Evolutionary conservation across 1,140 invertebrate species (phyloP).

Genomic region (Cylas formicarius): DNA sequence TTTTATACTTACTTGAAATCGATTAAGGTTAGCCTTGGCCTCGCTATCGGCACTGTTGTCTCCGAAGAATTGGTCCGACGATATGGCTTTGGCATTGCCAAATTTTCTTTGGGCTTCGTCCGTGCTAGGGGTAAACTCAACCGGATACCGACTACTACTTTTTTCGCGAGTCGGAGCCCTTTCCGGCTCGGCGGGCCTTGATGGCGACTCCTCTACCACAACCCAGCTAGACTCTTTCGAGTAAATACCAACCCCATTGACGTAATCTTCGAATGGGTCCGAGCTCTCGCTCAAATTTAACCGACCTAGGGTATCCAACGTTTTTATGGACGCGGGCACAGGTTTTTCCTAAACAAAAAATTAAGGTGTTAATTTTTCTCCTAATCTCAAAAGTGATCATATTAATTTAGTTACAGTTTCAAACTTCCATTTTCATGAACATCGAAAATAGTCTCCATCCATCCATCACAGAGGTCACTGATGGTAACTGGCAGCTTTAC

Average conservation of each 20-base stretch:
- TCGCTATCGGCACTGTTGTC: slow-evolving; percentile 60
- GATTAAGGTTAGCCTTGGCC: slow-evolving; percentile 45
- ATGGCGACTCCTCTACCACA: slow-evolving; percentile 36
- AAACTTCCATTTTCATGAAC: too few species aligned
- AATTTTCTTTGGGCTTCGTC: slow-evolving; percentile 89
- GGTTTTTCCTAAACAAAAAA: slow-evolving; percentile 15
- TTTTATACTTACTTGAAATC: slow-evolving; percentile 65
- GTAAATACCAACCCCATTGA: slow-evolving; percentile 19
- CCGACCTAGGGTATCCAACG: slow-evolving; percentile 35
- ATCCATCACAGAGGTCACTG: too few species aligned
- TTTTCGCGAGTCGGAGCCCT: slow-evolving; percentile 13
- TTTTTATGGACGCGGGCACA: slow-evolving; percentile 11
- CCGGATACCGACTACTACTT: slow-evolving; percentile 15
- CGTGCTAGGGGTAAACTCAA: slow-evolving; percentile 1
- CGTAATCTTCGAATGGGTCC: slow-evolving; percentile 41
- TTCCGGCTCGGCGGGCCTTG: slow-evolving; percentile 55
- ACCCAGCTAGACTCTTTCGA: slow-evolving; percentile 30
- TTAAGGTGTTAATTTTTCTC: slow-evolving; percentile 1
- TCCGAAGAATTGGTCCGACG: slow-evolving; percentile 92
- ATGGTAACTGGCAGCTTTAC: too few species aligned
- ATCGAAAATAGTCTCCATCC: too few species aligned
- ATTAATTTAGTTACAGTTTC: too few species aligned
- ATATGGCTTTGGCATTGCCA: slow-evolving; percentile 93
- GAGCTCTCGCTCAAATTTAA: slow-evolving; percentile 35
- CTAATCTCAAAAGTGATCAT: too few species aligned